Evolutionary conservation across 2,888 invertebrate genomes (phyloP), one percentile per base, ranked within the genome.

Genomic region (Eumerus sabulonum): DNA sequence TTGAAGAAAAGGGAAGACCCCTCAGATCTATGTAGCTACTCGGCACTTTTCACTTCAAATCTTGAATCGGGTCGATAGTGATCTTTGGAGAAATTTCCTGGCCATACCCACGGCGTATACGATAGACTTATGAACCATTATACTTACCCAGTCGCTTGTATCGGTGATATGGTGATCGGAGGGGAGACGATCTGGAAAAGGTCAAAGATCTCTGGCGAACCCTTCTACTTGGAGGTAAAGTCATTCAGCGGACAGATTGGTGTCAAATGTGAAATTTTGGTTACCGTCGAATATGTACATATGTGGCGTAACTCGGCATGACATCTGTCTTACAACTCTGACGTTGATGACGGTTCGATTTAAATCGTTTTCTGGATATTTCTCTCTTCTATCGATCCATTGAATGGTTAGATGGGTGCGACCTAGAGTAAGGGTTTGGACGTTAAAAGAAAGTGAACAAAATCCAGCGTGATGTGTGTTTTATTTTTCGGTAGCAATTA

Each of bases 261-360:
- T 66, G n/a, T 57, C 56, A 56, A 56, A 48, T 54, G 56, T 48
- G 57, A 66, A 56, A 50, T 57, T 50, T 66, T n/a, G n/a, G 18
- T 60, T 48, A 13, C 9, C 9, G 47, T 17, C 36, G 13, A 9
- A n/a, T n/a, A 9, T 45, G 14, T 42, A 19, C 19, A 14, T 56
- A 14, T n/a, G 14, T 14, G 53, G 18, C 45, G 14, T 64, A 54
- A 38, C 17, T 54, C 19, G 35, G 11, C 16, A 27, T 66, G 48
- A 66, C 48, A 66, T 66, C 27, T 54, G 64, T 53, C 54, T 44
- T 48, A 40, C 50, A 11, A 27, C 35, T 54, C 40, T 66, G 66
- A 66, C 66, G 50, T 66, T 66, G 56, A 57, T 50, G 66, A 56
- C 57, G 57, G 66, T 66, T 27, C n/a, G 36, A 16, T 27, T 48